phyloP scores from a whole-genome alignment of 1,140 invertebrate genomes.

The Heliconius hewitsoni region DNA sequence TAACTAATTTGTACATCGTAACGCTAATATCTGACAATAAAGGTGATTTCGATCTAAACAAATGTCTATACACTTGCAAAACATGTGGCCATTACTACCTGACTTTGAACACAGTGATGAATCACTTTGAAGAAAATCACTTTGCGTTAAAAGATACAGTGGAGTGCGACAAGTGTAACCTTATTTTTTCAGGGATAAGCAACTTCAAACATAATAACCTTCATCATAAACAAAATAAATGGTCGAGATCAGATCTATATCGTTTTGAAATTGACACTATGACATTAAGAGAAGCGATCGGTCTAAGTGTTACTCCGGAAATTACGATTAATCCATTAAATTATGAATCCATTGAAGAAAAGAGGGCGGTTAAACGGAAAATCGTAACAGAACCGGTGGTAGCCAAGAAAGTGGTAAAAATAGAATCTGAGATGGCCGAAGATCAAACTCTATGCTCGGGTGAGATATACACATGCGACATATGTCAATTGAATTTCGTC shows the following conservation, averaged over 20 bases:
- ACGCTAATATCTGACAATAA: constrained; percentile 15
- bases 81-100: constrained; percentile 24
- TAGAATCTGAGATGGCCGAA: neutral
- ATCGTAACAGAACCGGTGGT: neutral
- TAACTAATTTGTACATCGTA: constrained; percentile 18
- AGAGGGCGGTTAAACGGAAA: constrained; percentile 5
- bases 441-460: neutral
- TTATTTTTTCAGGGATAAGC: neutral
- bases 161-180: neutral
- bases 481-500: constrained; percentile 25
- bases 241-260: neutral
- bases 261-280: neutral
- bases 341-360: neutral
- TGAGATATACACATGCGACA: constrained; percentile 18
- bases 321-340: neutral
- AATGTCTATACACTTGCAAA: constrained; percentile 29
- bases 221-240: constrained; percentile 16
- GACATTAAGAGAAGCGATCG: neutral
- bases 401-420: neutral
- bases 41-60: neutral
- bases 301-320: neutral
- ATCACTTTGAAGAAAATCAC: constrained; percentile 25
- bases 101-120: neutral
- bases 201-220: constrained; percentile 14
- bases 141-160: too few relatives aligned